phyloP scores from a whole-genome alignment of 2,888 invertebrate species.

The Leucophora obtusa region DNA sequence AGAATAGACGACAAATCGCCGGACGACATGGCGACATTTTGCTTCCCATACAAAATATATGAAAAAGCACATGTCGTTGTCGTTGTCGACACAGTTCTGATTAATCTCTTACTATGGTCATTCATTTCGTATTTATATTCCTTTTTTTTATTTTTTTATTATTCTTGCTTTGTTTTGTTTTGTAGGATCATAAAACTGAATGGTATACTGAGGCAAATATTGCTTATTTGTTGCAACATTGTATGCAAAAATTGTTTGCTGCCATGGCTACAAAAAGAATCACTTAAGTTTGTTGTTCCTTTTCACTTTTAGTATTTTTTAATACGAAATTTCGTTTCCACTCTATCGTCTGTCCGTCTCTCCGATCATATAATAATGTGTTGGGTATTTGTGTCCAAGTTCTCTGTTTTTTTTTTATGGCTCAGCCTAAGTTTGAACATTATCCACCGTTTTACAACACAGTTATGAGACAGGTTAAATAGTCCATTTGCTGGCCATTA shows the following conservation, averaged over 20 bases:
- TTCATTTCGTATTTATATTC: conserved; percentile 10
- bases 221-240: conserved; percentile 61
- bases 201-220: conserved; percentile 57
- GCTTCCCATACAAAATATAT: too few species aligned
- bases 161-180: conserved; percentile 23
- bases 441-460: conserved; percentile 44
- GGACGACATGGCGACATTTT: too few species aligned
- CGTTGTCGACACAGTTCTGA: too few species aligned
- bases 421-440: conserved; percentile 34
- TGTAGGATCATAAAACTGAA: conserved; percentile 61
- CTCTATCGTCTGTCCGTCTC: background rate
- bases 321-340: conserved; percentile 13
- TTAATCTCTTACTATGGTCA: too few species aligned
- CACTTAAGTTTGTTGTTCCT: background rate
- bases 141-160: conserved; percentile 8
- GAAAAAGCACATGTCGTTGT: too few species aligned
- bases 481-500: conserved; percentile 57
- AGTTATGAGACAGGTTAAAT: conserved; percentile 57
- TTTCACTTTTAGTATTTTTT: background rate
- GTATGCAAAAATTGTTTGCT: conserved; percentile 49
- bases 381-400: background rate
- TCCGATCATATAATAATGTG: conserved; percentile 1
- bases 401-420: conserved; percentile 1
- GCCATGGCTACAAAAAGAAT: background rate
- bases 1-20: too few species aligned